A percentile compares a stretch with the other conserved stretches of the same genome.
Evolutionary conservation across 2,113 vertebrate species (phyloP).

Genomic region (Perognathus longimembris): DNA sequence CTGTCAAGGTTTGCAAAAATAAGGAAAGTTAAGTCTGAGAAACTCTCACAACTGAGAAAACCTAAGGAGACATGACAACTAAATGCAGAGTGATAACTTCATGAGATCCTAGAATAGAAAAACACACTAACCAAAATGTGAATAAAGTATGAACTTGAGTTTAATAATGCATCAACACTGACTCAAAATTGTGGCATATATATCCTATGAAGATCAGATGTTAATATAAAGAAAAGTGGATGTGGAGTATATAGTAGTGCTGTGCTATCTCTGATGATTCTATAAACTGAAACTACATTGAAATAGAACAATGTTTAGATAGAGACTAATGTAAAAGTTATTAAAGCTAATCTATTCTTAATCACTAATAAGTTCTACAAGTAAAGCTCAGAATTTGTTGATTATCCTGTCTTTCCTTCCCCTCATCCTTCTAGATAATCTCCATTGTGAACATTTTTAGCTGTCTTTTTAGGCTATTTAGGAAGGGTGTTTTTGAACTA

Average conservation of each 20-base stretch:
- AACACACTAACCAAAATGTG: background rate
- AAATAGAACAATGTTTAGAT: background rate
- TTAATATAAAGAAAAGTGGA: constrained; percentile 19
- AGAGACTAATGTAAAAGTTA: background rate
- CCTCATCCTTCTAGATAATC: background rate
- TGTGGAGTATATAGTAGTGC: background rate
- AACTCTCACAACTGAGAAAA: background rate
- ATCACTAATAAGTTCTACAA: background rate
- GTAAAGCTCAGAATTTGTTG: constrained; percentile 22
- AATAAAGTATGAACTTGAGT: background rate
- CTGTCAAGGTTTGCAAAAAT: background rate
- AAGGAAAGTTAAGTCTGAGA: background rate
- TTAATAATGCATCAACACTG: constrained; percentile 18
- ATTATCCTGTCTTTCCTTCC: background rate
- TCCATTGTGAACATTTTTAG: constrained; percentile 30
- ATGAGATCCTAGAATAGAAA: background rate
- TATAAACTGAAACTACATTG: background rate
- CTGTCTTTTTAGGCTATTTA: background rate
- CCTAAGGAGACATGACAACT: background rate
- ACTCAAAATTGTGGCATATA: background rate
- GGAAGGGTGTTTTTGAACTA: background rate
- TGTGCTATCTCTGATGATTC: constrained; percentile 1
- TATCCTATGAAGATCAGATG: constrained; percentile 5
- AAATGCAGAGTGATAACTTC: background rate
- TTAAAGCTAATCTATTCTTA: no score